Evolutionary conservation across 64 coral and sea anemone genomes (phyloP), one percentile per base, ranked within the genome.

Genomic region (Porites lutea): DNA sequence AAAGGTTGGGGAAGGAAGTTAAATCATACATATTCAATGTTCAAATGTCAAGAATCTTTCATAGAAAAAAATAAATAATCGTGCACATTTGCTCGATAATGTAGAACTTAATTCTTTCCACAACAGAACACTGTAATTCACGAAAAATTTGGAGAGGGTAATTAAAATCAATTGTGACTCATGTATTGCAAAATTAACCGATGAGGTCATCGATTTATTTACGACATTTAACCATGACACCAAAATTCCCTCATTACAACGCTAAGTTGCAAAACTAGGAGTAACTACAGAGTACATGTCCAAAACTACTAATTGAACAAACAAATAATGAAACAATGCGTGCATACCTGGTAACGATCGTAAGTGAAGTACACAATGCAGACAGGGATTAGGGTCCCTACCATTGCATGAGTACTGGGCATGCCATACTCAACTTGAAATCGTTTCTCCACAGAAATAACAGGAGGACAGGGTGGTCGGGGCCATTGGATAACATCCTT

Each of bases 401-500:
- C 95, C 92, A 97, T 97, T 3, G 95, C 95, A 67, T 97, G 95
- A 16, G 95, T 97, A 3, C 88, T 91, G 13, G 95, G 95, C 95
- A 97, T 97, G 20, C 95, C 95, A 19, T 94, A 97, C 72, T 97
- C 95, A 20, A 74, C 79, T 55, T 91, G 74, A 70, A 93, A 97
- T 1, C 95, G 95, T 19, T 91, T 97, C 57, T 97, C 95, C 16
- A 97, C 79, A 15, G 95, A 82, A 79, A 97, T 88, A 0, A 97
- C 95, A 0, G 95, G 95, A 47, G 95, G 95, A 59, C 92, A 88
- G 0, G 88, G 88, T 11, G 95, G 95, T 52, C 95, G 62, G 0
- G 95, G 92, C 95, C 95, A 97, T 9, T 97, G 95, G 66, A 97
- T 97, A 1, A 97, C 59, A 59, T 97, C 95, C 52, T 97, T 97